Percentiles rank a stretch among this genome's conserved stretches.
These are phyloP conservation scores for Gadopsis marmoratus DNA, from an alignment of 2,797 vertebrate species.

Conservation along the genomic window DNA sequence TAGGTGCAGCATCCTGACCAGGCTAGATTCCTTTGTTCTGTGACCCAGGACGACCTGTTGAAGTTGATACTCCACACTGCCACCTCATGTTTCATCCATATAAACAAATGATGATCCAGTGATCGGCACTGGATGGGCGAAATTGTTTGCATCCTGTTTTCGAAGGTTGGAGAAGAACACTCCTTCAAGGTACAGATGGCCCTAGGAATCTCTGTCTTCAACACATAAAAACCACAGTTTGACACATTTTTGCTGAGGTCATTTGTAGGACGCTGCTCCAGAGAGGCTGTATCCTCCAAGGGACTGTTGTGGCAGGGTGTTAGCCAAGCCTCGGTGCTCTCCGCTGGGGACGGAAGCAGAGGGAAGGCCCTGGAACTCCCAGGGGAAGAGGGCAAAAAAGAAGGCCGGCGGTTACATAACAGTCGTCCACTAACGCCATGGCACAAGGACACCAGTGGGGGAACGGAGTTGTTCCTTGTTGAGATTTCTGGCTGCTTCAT, in stretches of 20 bases:
- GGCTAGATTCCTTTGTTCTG: slow-evolving; percentile 1
- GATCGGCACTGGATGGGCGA: slow-evolving; percentile 5
- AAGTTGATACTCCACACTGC: not conserved
- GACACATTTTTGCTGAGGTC: slow-evolving; percentile 4
- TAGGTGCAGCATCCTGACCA: slow-evolving; percentile 47
- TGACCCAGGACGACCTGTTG: not conserved
- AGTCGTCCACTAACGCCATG: slow-evolving; percentile 1
- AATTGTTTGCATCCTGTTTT: not conserved
- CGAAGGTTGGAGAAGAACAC: not conserved
- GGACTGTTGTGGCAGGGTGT: slow-evolving; percentile 41
- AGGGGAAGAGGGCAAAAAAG: slow-evolving; percentile 38
- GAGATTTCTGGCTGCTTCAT: slow-evolving; percentile 20
- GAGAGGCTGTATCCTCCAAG: slow-evolving; percentile 26
- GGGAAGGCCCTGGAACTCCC: slow-evolving; percentile 49
- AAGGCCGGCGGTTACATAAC: slow-evolving; percentile 43
- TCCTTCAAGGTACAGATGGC: not conserved
- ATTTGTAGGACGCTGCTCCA: slow-evolving; percentile 7
- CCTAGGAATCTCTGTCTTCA: not conserved
- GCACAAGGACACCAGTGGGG: slow-evolving; percentile 20
- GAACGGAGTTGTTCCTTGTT: not conserved
- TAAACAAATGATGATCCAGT: not conserved
- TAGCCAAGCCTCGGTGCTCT: slow-evolving; percentile 53
- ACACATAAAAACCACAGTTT: not conserved
- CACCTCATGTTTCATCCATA: not conserved
- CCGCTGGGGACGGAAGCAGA: slow-evolving; percentile 45